These are phyloP conservation scores for Macrosteles quadrilineatus DNA, from an alignment of 1,140 invertebrate genomes.

Conservation along the genomic window DNA sequence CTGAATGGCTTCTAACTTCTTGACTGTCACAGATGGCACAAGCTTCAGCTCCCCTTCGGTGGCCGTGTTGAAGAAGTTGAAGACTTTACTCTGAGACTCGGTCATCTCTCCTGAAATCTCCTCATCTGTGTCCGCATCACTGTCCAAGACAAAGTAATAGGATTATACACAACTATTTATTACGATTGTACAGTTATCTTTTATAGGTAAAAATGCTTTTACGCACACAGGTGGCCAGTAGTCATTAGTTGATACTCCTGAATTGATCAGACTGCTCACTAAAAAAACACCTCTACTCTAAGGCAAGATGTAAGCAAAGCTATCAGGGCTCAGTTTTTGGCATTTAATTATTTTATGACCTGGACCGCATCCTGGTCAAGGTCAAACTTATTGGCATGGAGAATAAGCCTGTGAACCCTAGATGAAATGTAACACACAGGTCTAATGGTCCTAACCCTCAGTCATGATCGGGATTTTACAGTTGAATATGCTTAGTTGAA, in stretches of 20 bases:
- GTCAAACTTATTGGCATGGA: no score
- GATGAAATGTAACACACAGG: no score
- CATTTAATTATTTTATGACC: no score
- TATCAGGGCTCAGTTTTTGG: background rate
- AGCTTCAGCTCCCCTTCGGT: conserved; percentile 63
- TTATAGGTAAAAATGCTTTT: background rate
- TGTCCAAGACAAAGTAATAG: conserved; percentile 40
- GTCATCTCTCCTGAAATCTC: conserved; percentile 68
- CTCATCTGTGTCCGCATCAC: conserved; percentile 72
- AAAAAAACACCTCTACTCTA: no score
- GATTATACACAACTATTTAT: background rate
- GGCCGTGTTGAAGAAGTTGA: conserved; percentile 73
- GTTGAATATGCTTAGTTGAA: no score
- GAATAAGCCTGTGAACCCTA: no score
- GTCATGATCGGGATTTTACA: no score
- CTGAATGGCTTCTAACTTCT: conserved; percentile 70
- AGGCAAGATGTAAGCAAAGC: background rate
- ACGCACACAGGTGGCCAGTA: background rate
- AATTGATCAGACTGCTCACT: no score
- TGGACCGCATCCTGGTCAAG: no score
- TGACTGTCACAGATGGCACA: conserved; percentile 69
- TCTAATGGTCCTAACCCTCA: no score
- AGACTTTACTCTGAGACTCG: conserved; percentile 68
- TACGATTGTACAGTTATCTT: background rate
- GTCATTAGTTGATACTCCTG: background rate